phyloP scores from a whole-genome alignment of 1,140 invertebrate species.

The Procambarus virginalis region DNA sequence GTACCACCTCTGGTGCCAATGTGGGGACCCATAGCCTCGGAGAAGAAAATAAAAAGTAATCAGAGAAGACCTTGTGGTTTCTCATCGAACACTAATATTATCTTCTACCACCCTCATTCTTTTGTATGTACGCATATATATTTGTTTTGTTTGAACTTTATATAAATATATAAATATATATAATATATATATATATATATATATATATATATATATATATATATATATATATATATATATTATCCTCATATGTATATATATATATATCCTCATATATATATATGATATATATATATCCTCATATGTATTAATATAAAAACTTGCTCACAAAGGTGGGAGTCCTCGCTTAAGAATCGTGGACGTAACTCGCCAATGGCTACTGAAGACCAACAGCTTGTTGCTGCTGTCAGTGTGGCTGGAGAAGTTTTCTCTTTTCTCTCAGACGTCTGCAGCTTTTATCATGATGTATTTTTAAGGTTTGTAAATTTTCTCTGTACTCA shows the following conservation, averaged over 20 bases:
- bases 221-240: too few species aligned
- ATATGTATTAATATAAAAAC: neutral
- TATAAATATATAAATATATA: neutral
- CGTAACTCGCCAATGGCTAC: constrained; percentile 11
- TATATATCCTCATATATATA: neutral
- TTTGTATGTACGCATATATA: too few species aligned
- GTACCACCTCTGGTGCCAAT: too few species aligned
- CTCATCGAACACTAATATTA: too few species aligned
- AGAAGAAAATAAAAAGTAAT: too few species aligned
- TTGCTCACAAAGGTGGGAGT: constrained; percentile 32
- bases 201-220: too few species aligned
- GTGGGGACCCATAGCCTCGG: too few species aligned
- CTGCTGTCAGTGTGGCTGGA: constrained; percentile 23
- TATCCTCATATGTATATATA: too few species aligned
- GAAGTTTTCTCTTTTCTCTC: constrained; percentile 33
- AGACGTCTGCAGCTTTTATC: constrained; percentile 45
- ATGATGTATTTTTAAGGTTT: constrained; percentile 38
- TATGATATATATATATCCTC: neutral
- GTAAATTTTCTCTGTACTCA: neutral
- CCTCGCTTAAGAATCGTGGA: constrained; percentile 11
- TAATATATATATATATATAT: too few species aligned
- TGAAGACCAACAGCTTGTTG: constrained; percentile 37
- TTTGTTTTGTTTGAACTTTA: too few species aligned
- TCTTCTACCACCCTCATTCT: too few species aligned
- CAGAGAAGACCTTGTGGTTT: too few species aligned